Evolutionary conservation across 2,797 vertebrate species (phyloP).

Genomic region (Anas bernieri): DNA sequence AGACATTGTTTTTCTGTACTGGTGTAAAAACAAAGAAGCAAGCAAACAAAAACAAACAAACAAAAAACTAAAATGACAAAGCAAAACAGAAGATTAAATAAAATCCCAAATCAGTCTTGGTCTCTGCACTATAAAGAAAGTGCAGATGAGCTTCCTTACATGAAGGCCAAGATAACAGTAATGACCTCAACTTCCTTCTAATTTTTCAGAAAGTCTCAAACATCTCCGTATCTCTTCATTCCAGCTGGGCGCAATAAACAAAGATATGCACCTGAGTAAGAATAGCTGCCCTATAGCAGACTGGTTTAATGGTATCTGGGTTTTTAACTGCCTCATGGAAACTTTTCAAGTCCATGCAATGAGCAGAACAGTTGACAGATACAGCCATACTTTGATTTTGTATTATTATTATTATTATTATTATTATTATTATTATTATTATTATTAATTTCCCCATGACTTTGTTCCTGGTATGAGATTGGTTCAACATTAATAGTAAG

Average conservation of each 20-base stretch:
- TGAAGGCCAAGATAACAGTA: background rate
- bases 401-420: background rate
- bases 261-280: background rate
- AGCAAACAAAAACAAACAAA: background rate
- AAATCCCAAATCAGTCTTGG: background rate
- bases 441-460: no score
- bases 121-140: background rate
- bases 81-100: rapidly evolving
- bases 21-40: background rate
- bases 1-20: background rate
- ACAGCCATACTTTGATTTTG: background rate
- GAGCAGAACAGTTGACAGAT: background rate
- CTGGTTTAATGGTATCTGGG: background rate
- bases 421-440: no score
- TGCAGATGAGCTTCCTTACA: background rate
- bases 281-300: background rate
- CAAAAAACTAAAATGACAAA: background rate
- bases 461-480: background rate
- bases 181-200: background rate
- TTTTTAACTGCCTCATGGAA: background rate
- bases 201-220: background rate
- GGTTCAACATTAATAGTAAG: background rate
- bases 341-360: background rate
- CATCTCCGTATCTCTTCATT: background rate
- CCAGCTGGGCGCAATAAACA: background rate